A percentile compares a stretch with the other conserved stretches of the same genome.
Conservation (phyloP, 2,888 invertebrate species). For the Epiblema foenella region DNA sequence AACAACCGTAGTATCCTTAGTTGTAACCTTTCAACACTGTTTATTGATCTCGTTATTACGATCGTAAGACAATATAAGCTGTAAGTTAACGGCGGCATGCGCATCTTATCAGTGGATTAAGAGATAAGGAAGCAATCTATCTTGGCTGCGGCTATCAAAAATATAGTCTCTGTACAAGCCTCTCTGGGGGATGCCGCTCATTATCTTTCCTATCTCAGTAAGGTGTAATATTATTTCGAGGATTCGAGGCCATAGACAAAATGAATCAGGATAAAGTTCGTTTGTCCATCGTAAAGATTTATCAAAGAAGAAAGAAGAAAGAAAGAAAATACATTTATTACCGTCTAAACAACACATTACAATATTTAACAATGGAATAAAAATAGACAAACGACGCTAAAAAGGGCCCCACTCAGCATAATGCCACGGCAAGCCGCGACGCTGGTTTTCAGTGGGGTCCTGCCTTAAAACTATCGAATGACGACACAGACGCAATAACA, state of each 20-base stretch:
- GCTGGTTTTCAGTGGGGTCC: too few relatives aligned
- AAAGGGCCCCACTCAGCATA: too few relatives aligned
- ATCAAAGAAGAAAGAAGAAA: too few relatives aligned
- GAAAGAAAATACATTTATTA: too few relatives aligned
- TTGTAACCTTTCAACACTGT: constrained; percentile 7
- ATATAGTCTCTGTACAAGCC: constrained; percentile 37
- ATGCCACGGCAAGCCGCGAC: too few relatives aligned
- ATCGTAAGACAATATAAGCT: constrained; percentile 33
- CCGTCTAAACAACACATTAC: too few relatives aligned
- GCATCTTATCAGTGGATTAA: constrained; percentile 52
- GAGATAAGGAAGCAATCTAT: constrained; percentile 60
- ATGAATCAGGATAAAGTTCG: not conserved
- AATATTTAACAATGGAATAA: too few relatives aligned
- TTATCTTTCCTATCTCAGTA: constrained; percentile 57
- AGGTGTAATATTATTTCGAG: constrained; percentile 37
- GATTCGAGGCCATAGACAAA: constrained; percentile 22
- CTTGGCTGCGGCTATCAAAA: constrained; percentile 45
- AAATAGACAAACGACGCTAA: too few relatives aligned
- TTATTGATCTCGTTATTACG: constrained; percentile 24
- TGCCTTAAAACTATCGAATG: too few relatives aligned
- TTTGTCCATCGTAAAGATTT: too few relatives aligned
- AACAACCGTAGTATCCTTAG: not conserved
- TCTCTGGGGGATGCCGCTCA: constrained; percentile 55
- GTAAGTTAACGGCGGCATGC: constrained; percentile 31
- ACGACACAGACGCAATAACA: too few relatives aligned